Evolutionary conservation across 2,888 invertebrate species (phyloP), one percentile per base, ranked within the genome.

Genomic region (Thalpophila matura): DNA sequence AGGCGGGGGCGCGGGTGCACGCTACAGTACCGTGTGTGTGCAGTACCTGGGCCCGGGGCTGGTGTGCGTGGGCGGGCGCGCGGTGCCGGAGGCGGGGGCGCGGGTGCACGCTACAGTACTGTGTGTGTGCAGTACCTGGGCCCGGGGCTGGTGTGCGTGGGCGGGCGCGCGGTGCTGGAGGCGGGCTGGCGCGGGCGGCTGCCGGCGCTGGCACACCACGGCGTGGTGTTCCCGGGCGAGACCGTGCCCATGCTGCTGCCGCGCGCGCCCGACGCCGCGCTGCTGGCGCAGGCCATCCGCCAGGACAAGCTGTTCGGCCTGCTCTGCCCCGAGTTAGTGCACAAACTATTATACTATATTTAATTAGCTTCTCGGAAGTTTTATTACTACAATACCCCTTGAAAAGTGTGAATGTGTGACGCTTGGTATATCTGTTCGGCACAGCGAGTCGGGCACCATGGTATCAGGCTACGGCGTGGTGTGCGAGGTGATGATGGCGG

Each of bases 51-150:
- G n/a, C n/a, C n/a, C n/a, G n/a, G n/a, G n/a, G n/a, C n/a, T n/a
- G n/a, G n/a, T n/a, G n/a, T n/a, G n/a, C n/a, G n/a, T n/a, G n/a
- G n/a, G n/a, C n/a, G n/a, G n/a, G n/a, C n/a, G n/a, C n/a, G n/a
- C n/a, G n/a, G n/a, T n/a, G n/a, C n/a, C n/a, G n/a, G n/a, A n/a
- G n/a, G n/a, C n/a, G n/a, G n/a, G n/a, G n/a, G n/a, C n/a, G n/a
- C n/a, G n/a, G n/a, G n/a, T n/a, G n/a, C n/a, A n/a, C n/a, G n/a
- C n/a, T n/a, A n/a, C n/a, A n/a, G n/a, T n/a, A n/a, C n/a, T n/a
- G n/a, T n/a, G n/a, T n/a, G n/a, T n/a, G n/a, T n/a, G 7, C 84
- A 95, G 95, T 95, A 95, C 80, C 88, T 95, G 89, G 93, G 93
- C 1, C 50, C 77, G 0, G 87, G 84, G 6, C 79, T 93, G 79